Percentiles rank a stretch among this genome's conserved stretches.
Conservation (phyloP, 2,113 vertebrate genomes). For the Hippocampus guttulatus region DNA sequence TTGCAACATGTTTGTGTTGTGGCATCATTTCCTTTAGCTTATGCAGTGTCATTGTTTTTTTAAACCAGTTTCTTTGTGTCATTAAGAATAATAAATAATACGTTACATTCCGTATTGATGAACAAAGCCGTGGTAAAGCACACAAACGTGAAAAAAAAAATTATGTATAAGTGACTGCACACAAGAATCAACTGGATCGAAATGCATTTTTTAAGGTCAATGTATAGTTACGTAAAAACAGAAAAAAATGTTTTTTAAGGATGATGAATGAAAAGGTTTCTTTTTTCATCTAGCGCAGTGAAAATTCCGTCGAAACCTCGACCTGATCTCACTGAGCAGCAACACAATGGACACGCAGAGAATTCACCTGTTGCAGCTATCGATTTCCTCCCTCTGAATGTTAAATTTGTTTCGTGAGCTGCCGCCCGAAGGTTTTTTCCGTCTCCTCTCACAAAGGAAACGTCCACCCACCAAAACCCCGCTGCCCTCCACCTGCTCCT, state of each 20-base stretch:
- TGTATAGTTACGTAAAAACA: too few relatives aligned
- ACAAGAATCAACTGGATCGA: too few relatives aligned
- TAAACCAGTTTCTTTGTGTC: neutral
- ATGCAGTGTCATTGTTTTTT: neutral
- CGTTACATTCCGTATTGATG: too few relatives aligned
- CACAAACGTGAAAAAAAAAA: too few relatives aligned
- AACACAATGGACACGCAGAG: slow-evolving; percentile 8
- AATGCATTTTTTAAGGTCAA: too few relatives aligned
- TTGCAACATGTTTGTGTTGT: neutral
- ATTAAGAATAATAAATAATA: neutral
- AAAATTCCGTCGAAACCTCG: neutral
- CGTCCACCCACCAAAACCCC: neutral
- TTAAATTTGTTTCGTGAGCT: slow-evolving; percentile 46
- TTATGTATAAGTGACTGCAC: too few relatives aligned
- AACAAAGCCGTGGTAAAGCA: too few relatives aligned
- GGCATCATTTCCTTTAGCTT: neutral
- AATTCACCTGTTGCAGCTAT: slow-evolving; percentile 39
- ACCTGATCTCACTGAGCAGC: slow-evolving; percentile 9
- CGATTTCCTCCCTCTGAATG: slow-evolving; percentile 42
- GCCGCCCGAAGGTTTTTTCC: slow-evolving; percentile 11
- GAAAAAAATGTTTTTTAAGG: too few relatives aligned
- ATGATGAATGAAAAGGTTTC: neutral
- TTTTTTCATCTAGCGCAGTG: neutral
- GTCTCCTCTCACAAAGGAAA: slow-evolving; percentile 10
- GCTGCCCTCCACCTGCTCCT: slow-evolving; percentile 13